Evolutionary conservation across 1,140 invertebrate species (phyloP).

Genomic region (Rhagoletis pomonella): DNA sequence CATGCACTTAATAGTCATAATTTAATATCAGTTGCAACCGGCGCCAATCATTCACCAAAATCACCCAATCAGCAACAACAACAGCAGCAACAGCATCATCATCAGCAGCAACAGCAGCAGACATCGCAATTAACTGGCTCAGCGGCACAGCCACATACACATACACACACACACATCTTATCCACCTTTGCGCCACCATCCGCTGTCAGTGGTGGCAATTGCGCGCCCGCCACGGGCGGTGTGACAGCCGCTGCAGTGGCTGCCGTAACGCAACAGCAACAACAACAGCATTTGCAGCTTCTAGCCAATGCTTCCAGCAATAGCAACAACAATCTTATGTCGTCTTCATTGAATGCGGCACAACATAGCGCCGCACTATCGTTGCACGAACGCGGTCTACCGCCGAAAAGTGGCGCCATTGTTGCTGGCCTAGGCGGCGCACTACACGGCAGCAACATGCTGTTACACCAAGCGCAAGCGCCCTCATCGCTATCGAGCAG

Average conservation of each 20-base stretch:
- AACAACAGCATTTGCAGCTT: constrained; percentile 71
- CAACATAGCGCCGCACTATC: constrained; percentile 61
- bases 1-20: constrained; percentile 74
- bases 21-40: constrained; percentile 66
- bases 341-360: constrained; percentile 71
- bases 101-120: constrained; percentile 60
- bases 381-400: constrained; percentile 66
- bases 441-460: constrained; percentile 57
- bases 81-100: constrained; percentile 63
- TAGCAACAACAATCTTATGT: constrained; percentile 67
- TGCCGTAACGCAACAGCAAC: constrained; percentile 68
- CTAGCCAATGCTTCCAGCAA: constrained; percentile 66
- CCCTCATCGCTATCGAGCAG: constrained; percentile 61
- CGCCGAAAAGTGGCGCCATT: constrained; percentile 66
- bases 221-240: background rate
- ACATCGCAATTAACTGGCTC: constrained; percentile 3
- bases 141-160: constrained; percentile 38
- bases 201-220: constrained; percentile 40
- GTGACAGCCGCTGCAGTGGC: constrained; percentile 69
- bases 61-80: constrained; percentile 72
- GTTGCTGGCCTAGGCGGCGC: constrained; percentile 58
- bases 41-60: constrained; percentile 72
- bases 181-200: constrained; percentile 55
- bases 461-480: constrained; percentile 55
- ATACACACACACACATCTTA: constrained; percentile 53